Evolutionary conservation across 1,140 invertebrate genomes (phyloP), one percentile per base, ranked within the genome.

Genomic region (Ooceraea biroi): DNA sequence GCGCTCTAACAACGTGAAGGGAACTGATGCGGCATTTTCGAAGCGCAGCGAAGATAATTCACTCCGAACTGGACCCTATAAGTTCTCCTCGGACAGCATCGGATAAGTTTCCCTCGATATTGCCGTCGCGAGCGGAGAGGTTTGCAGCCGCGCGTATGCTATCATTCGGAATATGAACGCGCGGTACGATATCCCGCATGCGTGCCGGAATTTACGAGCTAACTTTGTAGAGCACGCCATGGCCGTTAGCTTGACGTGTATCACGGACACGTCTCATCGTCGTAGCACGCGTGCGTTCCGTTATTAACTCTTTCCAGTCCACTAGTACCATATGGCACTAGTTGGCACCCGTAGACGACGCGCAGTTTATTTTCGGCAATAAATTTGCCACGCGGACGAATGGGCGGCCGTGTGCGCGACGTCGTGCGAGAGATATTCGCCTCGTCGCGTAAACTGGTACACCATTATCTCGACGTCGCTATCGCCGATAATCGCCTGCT

Each of bases 301-400:
- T 80, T 80, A 80, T 80, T 80, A 80, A 80, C 76, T 80, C 76
- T 80, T 80, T 80, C 65, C 76, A 80, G 76, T 57, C 25, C 76
- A 80, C 76, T 71, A 80, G 76, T 57, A 71, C 65, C 76, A 80
- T 80, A 71, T 80, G 76, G 76, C 76, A 80, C 65, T 80, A 80
- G 65, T 80, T 80, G 76, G 76, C 76, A 80, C 65, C 52, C 65
- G 50, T 80, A 71, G 65, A 69, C 76, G 65, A 69, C 76, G 25
- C 65, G 76, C 76, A n/a, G 65, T 80, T 80, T 80, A 80, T 80
- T 80, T 80, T 80, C 65, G 76, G 50, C 76, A 69, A 80, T 78
- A 78, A 69, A 78, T 78, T 78, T 69, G 63, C 74, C 61, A 7
- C 19, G 57, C 72, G 48, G 46, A 50, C 58, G 58, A 12, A 76